Percentiles rank a stretch among this genome's conserved stretches.
Conservation (phyloP, 2,113 vertebrate genomes). For the Microcebus jonahi region DNA sequence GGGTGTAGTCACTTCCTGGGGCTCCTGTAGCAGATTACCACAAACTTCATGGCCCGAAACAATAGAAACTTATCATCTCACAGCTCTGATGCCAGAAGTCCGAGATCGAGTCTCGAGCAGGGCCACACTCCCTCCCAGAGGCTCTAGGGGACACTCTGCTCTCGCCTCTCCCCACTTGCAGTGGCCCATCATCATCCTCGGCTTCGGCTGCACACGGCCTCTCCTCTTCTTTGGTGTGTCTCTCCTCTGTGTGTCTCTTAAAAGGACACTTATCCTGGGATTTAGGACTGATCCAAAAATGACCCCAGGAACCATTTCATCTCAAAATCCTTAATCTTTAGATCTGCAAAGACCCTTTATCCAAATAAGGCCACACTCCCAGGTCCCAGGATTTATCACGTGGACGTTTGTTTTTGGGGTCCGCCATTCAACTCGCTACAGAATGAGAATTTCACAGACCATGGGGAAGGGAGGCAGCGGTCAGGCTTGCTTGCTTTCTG, state of each 20-base stretch:
- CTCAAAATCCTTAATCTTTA: background rate
- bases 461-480: background rate
- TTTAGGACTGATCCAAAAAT: background rate
- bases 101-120: background rate
- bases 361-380: background rate
- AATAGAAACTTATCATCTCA: background rate
- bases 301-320: background rate
- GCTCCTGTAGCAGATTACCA: background rate
- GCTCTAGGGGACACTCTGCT: background rate
- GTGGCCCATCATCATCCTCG: background rate
- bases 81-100: background rate
- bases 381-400: background rate
- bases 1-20: too few relatives aligned
- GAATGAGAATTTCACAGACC: background rate
- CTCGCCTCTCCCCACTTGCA: background rate
- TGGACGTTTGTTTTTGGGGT: background rate
- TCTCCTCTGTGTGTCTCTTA: background rate
- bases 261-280: background rate
- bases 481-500: slow-evolving; percentile 50
- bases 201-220: fast-evolving
- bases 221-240: background rate
- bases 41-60: background rate
- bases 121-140: background rate
- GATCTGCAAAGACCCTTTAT: background rate
- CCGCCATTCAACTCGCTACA: background rate